Base-by-base conservation (phyloP, 64 coral and sea anemone species). In the Astreopora myriophthalma region DNA sequence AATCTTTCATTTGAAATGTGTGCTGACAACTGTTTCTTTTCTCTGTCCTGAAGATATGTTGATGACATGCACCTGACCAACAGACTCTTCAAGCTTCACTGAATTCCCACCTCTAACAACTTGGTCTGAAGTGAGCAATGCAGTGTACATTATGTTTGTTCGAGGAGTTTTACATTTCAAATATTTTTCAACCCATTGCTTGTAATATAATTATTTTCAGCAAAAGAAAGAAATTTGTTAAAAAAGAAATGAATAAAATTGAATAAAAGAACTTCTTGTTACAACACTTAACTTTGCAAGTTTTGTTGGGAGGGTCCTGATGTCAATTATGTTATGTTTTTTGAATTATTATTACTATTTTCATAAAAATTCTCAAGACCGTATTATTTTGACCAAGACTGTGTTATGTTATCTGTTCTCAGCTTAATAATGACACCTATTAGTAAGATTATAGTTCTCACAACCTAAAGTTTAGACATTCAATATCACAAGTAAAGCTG, bases 21-120 rank as follows among this genome's bases (percentile, higher is more conserved):
- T 38, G 3, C 3, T 36, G 6, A 38, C 8, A 34, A 51, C 20
- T 25, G 16, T 14, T 88, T 48, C 8, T 33, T 58, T 44, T 80
- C 34, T 16, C 16, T 82, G 30, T 27, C 35, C 93, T 98, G 16
- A 83, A 99, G 97, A 69, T 96, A 90, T 91, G 94, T 96, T 11
- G 97, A 99, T 42, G 97, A 99, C 49, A 99, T 99, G 97, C 97
- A 99, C 26, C 80, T 99, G 12, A 99, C 94, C 33, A 95, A 99
- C 85, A 93, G 94, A 58, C 69, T 95, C 17, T 99, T 99, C 87
- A 99, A 93, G 69, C 94, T 99, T 39, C 91, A 99, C 68, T 99
- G 73, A 92, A 16, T 1, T 64, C 10, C 12, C 55, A 28, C 52
- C 17, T 76, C 24, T 39, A 81, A 55, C 3, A 1, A 3, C 12